Conservation (phyloP, 2,888 invertebrate species). For the Sepioteuthis lessoniana region DNA sequence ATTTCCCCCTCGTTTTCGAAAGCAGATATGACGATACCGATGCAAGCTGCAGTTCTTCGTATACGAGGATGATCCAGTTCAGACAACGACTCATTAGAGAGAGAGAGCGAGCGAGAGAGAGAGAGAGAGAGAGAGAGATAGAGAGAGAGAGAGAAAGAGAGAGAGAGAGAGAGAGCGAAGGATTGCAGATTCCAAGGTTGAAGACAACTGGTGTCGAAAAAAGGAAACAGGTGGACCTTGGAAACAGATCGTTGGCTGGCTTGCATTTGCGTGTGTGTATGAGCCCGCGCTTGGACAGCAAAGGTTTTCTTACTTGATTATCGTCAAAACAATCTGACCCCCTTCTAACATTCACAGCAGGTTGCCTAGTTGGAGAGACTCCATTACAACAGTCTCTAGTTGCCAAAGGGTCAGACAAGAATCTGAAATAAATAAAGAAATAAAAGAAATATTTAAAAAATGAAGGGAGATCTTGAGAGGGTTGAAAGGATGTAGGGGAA, state of each 20-base stretch:
- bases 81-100: not conserved
- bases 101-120: too few species aligned
- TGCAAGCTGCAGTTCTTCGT: not conserved
- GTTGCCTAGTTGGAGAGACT: not conserved
- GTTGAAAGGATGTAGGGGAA: not conserved
- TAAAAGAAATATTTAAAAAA: not conserved
- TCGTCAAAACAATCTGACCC: slow-evolving; percentile 33
- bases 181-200: not conserved
- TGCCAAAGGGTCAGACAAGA: slow-evolving; percentile 13
- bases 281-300: not conserved
- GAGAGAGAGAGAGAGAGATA: too few species aligned
- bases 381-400: not conserved
- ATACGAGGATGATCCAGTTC: not conserved
- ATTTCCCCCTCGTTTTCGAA: not conserved
- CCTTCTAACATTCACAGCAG: not conserved
- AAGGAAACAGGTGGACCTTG: not conserved
- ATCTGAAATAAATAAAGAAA: not conserved
- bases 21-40: not conserved
- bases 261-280: not conserved
- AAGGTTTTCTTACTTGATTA: not conserved
- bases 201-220: not conserved
- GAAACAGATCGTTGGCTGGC: not conserved
- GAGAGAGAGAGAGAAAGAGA: too few species aligned
- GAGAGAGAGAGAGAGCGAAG: not conserved
- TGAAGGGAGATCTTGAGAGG: not conserved